A percentile compares a stretch with the other conserved stretches of the same genome.
Conservation (phyloP, 1,140 invertebrate genomes). For the Amyelois transitella region DNA sequence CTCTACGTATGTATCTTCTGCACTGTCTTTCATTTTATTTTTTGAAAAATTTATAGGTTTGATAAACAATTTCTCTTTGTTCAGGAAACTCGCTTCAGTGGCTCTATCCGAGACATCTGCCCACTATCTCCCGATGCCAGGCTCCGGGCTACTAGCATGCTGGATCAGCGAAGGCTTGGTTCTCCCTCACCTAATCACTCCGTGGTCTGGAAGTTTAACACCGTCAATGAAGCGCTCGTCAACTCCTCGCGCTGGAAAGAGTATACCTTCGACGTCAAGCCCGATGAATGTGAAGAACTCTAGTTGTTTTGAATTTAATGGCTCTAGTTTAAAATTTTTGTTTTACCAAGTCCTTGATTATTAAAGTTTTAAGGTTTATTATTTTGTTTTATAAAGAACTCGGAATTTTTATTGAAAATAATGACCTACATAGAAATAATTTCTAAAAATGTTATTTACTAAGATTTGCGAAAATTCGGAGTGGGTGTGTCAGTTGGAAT, state of each 20-base stretch:
- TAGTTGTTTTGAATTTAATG: not conserved
- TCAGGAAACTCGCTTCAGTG: conserved; percentile 27
- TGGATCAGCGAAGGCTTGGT: conserved; percentile 36
- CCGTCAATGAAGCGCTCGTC: conserved; percentile 50
- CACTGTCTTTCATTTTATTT: not conserved
- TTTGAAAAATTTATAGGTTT: not conserved
- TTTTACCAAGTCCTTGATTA: not conserved
- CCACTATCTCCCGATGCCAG: conserved; percentile 41
- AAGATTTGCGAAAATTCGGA: not conserved
- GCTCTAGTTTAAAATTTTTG: not conserved
- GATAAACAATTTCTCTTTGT: not conserved
- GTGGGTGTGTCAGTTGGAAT: not conserved
- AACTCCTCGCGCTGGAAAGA: conserved; percentile 48
- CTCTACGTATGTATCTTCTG: no score
- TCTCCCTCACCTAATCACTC: conserved; percentile 30
- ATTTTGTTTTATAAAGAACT: not conserved
- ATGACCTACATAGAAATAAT: no score
- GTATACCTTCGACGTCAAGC: conserved; percentile 34
- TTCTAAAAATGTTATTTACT: no score
- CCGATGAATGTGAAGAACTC: conserved; percentile 21
- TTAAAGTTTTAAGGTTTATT: not conserved
- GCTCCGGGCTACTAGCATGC: conserved; percentile 35
- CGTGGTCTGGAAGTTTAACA: conserved; percentile 57
- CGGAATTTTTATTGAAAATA: no score
- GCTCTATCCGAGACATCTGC: conserved; percentile 28